Base-by-base conservation (phyloP, 2,113 vertebrate genomes). In the Eudyptes chrysolophus region DNA sequence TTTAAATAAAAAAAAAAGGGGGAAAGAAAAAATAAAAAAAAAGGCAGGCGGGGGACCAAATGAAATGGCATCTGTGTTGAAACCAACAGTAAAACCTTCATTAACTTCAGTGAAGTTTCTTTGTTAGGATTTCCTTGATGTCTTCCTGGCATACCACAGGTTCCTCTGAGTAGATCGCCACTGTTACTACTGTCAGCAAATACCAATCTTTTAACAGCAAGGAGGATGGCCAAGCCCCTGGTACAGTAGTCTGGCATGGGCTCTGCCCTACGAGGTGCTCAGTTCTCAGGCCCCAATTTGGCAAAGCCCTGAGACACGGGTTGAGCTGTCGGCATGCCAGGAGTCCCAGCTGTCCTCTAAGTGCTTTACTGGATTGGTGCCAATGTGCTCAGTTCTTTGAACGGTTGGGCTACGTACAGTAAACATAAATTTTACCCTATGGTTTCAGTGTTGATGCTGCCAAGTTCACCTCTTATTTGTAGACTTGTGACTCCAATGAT, bases 351-450 rank as follows among this genome's bases (percentile, higher is more conserved):
- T 0, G 0, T 52, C 54, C 76, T 66, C 69, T 94, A 94, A 97
- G 96, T 97, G 96, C 94, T 95, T 58, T 46, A 7, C 88, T 97
- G 97, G 95, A 10, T 38, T 30, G 38, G 29, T 82, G 92, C 96
- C 96, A 97, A 1, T 2, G 0, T 17, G 83, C 82, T 92, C 54
- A 16, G 54, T 70, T 69, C 88, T 77, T 70, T 65, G 83, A 92
- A 86, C 44, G 62, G 6, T 21, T n/a, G 34, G 46, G 25, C 51
- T 92, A 17, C 0, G 1, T 60, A 69, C 79, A 92, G 76, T 38
- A 96, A 95, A 88, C 55, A 54, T 84, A 90, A 90, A 75, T 95
- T 90, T 64, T 57, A 74, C 71, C 34, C 76, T 81, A 0, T 69
- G 64, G n/a, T 64, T 87, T 84, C 76, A 55, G 34, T 68, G 75